These are phyloP conservation scores for Dipodomys ordii DNA, from an alignment of 2,113 vertebrate genomes.

Conservation along the genomic window DNA sequence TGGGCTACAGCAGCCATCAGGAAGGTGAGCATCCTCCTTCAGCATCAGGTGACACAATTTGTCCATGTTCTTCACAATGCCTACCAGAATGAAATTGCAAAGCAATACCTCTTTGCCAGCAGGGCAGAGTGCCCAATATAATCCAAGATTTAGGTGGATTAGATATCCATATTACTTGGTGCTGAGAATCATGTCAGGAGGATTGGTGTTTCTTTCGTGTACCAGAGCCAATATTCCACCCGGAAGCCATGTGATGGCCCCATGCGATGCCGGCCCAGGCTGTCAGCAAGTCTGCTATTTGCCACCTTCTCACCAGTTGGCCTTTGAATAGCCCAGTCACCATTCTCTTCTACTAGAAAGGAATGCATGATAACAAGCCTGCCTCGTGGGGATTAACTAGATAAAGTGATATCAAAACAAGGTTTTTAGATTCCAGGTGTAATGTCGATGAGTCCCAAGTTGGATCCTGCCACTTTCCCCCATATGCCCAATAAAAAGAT, in stretches of 20 bases:
- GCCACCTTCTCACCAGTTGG: neutral
- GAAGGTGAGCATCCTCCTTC: neutral
- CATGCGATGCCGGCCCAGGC: accelerated
- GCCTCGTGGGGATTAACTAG: neutral
- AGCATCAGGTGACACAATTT: accelerated
- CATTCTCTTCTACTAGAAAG: neutral
- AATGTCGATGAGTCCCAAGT: too few relatives aligned
- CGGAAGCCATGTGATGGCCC: neutral
- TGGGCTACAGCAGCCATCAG: accelerated
- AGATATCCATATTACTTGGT: neutral
- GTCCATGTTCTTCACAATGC: accelerated
- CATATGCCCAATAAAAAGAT: too few relatives aligned
- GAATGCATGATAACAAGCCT: neutral
- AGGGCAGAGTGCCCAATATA: neutral
- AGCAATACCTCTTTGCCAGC: neutral
- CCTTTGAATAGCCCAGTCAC: neutral
- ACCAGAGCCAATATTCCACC: too few relatives aligned
- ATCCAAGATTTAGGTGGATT: neutral
- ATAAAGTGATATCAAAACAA: neutral
- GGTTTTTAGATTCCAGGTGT: too few relatives aligned
- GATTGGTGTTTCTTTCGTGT: neutral
- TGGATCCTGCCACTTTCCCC: too few relatives aligned
- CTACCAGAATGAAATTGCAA: neutral
- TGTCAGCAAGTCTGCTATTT: neutral
- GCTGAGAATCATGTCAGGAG: neutral